These are phyloP conservation scores for Thinocorus orbignyianus DNA, from an alignment of 2,113 vertebrate genomes.

Conservation along the genomic window DNA sequence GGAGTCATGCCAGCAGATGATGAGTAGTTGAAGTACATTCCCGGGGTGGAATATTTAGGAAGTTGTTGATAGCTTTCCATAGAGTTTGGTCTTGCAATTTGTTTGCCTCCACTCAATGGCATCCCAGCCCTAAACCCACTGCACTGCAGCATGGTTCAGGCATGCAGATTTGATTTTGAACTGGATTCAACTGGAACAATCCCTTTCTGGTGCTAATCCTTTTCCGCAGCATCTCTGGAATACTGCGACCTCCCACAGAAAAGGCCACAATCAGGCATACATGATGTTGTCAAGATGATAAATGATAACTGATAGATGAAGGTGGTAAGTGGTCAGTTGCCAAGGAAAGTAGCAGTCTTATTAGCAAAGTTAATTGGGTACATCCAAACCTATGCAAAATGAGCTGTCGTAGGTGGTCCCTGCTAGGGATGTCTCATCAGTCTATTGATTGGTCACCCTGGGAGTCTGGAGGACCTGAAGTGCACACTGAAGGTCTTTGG, in stretches of 20 bases:
- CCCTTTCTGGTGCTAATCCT: not conserved
- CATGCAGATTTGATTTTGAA: not conserved
- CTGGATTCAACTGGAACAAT: not conserved
- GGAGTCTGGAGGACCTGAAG: not conserved
- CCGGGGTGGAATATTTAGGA: not conserved
- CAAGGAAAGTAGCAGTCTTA: not conserved
- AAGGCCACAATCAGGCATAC: not conserved
- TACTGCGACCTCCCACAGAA: not conserved
- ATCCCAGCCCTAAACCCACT: not conserved
- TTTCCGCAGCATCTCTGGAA: not conserved
- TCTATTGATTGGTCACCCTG: not conserved
- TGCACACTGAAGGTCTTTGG: not conserved
- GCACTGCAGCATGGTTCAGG: not conserved
- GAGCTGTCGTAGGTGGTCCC: not conserved
- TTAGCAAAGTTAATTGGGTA: not conserved
- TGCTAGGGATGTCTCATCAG: not conserved
- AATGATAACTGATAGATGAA: not conserved
- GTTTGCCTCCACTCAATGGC: not conserved
- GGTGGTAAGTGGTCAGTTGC: not conserved
- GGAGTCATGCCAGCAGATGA: not conserved
- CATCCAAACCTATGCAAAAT: accelerated
- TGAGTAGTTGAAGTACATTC: not conserved
- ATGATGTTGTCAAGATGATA: not conserved
- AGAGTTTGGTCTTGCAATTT: not conserved
- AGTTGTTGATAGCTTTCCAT: not conserved